These are phyloP conservation scores for Habrosyne pyritoides DNA, from an alignment of 2,888 invertebrate species.

Conservation along the genomic window DNA sequence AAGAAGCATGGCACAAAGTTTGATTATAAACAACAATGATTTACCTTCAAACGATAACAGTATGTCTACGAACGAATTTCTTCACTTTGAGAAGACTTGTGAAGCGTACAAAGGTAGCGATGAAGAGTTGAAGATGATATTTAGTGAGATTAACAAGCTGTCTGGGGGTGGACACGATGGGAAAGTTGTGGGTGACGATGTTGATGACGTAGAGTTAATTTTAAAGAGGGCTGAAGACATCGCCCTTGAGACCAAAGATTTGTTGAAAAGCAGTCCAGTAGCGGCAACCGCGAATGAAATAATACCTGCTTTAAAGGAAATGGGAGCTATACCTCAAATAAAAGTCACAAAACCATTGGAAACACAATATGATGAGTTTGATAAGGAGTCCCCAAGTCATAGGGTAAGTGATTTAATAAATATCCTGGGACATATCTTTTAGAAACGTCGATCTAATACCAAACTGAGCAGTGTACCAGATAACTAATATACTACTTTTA, in stretches of 20 bases:
- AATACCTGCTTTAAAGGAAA: conserved; percentile 31
- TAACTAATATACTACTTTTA: no score
- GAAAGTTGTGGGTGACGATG: conserved; percentile 55
- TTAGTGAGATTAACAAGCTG: conserved; percentile 86
- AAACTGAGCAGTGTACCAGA: no score
- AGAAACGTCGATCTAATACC: no score
- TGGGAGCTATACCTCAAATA: conserved; percentile 61
- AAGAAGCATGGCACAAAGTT: conserved; percentile 53
- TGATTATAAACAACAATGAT: conserved; percentile 41
- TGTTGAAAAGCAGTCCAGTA: conserved; percentile 63
- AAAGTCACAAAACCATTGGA: conserved; percentile 67
- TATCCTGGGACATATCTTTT: conserved; percentile 25
- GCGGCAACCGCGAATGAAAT: conserved; percentile 30
- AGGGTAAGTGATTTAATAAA: conserved; percentile 50
- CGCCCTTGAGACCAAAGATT: conserved; percentile 65
- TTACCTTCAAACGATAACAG: conserved; percentile 67
- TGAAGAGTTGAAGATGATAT: conserved; percentile 87
- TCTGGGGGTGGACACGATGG: conserved; percentile 57
- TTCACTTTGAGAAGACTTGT: conserved; percentile 70
- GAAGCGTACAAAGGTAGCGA: conserved; percentile 75
- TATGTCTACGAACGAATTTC: conserved; percentile 70
- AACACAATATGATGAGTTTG: conserved; percentile 29
- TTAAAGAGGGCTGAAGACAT: conserved; percentile 74
- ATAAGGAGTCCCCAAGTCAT: conserved; percentile 29
- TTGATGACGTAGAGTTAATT: conserved; percentile 73